These are phyloP conservation scores for Hydraecia micacea DNA, from an alignment of 2,888 invertebrate species.

Conservation along the genomic window DNA sequence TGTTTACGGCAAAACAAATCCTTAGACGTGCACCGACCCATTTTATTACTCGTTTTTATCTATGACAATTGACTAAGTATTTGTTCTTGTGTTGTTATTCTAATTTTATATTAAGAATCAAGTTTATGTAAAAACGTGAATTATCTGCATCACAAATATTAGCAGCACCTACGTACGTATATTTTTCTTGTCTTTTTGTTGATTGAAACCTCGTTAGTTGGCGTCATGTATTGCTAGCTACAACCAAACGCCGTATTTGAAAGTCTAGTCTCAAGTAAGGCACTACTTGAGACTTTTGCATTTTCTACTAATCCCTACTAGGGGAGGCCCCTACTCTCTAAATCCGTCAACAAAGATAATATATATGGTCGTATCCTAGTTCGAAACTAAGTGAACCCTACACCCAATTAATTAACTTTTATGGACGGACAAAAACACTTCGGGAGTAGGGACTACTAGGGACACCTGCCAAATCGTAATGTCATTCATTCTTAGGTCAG, in stretches of 20 bases:
- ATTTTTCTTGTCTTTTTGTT: background rate
- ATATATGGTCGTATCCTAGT: background rate
- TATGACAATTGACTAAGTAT: constrained; percentile 11
- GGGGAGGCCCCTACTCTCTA: background rate
- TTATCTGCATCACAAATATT: background rate
- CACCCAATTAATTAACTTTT: background rate
- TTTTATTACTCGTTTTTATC: constrained; percentile 23
- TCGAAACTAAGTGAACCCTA: background rate
- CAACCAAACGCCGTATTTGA: background rate
- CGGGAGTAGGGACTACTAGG: background rate
- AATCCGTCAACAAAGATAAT: background rate
- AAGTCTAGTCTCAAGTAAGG: background rate
- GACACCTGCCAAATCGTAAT: background rate
- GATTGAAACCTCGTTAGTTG: background rate
- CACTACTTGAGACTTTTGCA: background rate
- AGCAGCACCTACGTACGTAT: background rate
- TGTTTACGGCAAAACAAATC: constrained; percentile 66
- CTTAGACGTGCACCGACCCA: constrained; percentile 31
- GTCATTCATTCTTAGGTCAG: background rate
- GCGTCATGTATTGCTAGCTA: background rate
- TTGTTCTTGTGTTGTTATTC: constrained; percentile 1
- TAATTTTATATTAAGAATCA: background rate
- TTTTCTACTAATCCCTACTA: background rate
- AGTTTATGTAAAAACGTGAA: background rate
- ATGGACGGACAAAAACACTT: background rate